phyloP scores from a whole-genome alignment of 1,140 invertebrate genomes.

The Pachyrhynchus sulphureomaculatus region DNA sequence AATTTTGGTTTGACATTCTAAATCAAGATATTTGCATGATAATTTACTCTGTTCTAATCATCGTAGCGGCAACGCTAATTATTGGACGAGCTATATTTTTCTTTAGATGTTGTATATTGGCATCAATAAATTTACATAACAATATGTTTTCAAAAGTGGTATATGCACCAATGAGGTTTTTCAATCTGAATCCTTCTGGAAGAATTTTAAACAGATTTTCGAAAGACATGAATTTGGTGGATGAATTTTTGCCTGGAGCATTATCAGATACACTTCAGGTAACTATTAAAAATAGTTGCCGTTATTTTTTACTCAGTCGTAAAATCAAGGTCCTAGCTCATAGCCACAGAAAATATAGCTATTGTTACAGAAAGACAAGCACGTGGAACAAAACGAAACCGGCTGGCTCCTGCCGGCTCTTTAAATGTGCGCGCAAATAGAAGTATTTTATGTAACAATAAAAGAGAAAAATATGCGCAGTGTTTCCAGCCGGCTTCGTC shows the following conservation, averaged over 20 bases:
- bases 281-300: constrained; percentile 56
- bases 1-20: constrained; percentile 42
- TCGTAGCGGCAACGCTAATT: constrained; percentile 54
- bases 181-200: constrained; percentile 80
- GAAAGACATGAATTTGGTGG: constrained; percentile 76
- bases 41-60: constrained; percentile 45
- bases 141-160: constrained; percentile 80
- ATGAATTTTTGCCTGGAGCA: constrained; percentile 76
- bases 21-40: constrained; percentile 30
- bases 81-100: constrained; percentile 67
- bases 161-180: constrained; percentile 82
- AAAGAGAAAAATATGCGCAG: too few species aligned
- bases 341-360: too few species aligned
- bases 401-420: too few species aligned
- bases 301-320: neutral
- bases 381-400: too few species aligned
- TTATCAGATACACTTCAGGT: constrained; percentile 72
- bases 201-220: constrained; percentile 74
- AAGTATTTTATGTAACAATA: too few species aligned
- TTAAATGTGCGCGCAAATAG: too few species aligned
- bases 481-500: too few species aligned
- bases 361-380: too few species aligned
- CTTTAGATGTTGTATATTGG: constrained; percentile 71
- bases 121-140: constrained; percentile 67
- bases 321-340: neutral